phyloP scores from a whole-genome alignment of 2,113 vertebrate genomes.

The Heterochromis multidens region DNA sequence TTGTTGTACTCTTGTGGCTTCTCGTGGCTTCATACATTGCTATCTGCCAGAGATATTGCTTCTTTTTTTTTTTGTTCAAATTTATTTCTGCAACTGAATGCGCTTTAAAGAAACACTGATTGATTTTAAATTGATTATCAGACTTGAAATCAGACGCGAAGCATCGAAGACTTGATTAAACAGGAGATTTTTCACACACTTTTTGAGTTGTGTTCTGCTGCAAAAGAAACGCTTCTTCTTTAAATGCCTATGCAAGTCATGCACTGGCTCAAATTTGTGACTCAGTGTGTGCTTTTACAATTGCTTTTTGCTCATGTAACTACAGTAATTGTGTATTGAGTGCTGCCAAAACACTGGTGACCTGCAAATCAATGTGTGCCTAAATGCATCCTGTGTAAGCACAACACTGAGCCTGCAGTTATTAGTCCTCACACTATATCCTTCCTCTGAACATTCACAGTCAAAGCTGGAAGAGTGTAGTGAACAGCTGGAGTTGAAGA shows the following conservation, averaged over 20 bases:
- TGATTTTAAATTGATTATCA: background rate
- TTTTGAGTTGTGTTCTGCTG: too few species aligned
- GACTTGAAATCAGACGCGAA: background rate
- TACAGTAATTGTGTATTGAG: background rate
- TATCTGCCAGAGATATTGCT: background rate
- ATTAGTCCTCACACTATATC: background rate
- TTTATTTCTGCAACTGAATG: background rate
- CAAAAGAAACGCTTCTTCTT: too few species aligned
- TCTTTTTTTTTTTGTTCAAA: background rate
- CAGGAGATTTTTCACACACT: background rate
- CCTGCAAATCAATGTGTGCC: background rate
- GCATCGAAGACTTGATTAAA: background rate
- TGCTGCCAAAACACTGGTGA: background rate
- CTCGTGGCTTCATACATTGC: background rate
- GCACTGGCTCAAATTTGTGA: background rate
- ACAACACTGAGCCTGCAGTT: background rate
- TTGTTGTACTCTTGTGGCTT: background rate
- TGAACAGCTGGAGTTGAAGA: conserved; percentile 80
- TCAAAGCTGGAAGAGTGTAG: conserved; percentile 76
- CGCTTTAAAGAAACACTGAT: background rate
- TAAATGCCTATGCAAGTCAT: background rate
- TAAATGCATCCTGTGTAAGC: background rate
- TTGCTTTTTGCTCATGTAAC: background rate
- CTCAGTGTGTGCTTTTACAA: background rate
- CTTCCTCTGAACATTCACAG: conserved; percentile 19